phyloP scores from a whole-genome alignment of 2,888 invertebrate species.

The Lacanobia oleracea region DNA sequence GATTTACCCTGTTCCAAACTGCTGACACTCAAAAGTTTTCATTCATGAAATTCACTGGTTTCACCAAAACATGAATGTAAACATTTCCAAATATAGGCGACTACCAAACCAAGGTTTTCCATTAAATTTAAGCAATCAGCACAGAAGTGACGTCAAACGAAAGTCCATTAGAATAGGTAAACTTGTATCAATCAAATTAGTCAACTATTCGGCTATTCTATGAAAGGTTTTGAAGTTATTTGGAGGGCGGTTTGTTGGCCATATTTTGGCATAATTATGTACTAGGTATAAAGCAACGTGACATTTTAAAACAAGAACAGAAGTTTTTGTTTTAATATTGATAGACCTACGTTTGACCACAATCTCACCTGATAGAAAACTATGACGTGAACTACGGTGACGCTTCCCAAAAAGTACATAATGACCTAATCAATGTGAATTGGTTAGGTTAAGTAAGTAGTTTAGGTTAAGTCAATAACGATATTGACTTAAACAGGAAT shows the following conservation, averaged over 20 bases:
- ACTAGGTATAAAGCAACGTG: not conserved
- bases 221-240: slow-evolving; percentile 12
- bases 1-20: not conserved
- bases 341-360: too few species aligned
- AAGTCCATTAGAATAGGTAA: slow-evolving; percentile 14
- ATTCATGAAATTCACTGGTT: slow-evolving; percentile 2
- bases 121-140: slow-evolving; percentile 17
- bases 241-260: not conserved
- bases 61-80: not conserved
- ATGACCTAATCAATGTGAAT: too few species aligned
- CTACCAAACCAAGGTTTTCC: slow-evolving; percentile 4
- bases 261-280: not conserved
- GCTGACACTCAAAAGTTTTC: slow-evolving; percentile 12
- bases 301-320: not conserved
- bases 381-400: too few species aligned
- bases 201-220: slow-evolving; percentile 1
- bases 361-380: too few species aligned
- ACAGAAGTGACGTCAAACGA: slow-evolving; percentile 15
- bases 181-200: slow-evolving; percentile 21
- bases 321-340: not conserved
- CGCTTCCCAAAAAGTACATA: too few species aligned
- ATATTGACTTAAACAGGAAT: too few species aligned
- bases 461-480: too few species aligned
- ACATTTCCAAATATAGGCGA: not conserved
- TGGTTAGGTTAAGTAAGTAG: too few species aligned